Percentiles rank a stretch among this genome's conserved stretches.
phyloP scores from a whole-genome alignment of 2,888 invertebrate genomes.

The Noctua pronuba region DNA sequence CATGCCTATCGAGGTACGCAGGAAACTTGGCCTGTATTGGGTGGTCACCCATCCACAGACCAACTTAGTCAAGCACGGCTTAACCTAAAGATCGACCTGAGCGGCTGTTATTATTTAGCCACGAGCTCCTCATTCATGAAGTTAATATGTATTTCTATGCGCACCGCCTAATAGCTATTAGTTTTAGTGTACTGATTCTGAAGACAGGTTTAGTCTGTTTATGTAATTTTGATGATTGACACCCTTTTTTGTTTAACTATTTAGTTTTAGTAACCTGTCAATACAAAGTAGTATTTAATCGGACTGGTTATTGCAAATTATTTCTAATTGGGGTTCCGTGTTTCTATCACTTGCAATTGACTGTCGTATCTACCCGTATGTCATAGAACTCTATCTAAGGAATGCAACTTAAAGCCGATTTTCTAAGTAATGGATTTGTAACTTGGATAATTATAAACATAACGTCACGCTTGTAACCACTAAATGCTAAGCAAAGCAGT shows the following conservation, averaged over 20 bases:
- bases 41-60: too few relatives aligned
- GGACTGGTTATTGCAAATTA: conserved; percentile 33
- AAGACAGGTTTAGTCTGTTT: conserved; percentile 38
- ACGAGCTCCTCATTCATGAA: too few relatives aligned
- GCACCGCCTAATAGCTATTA: conserved; percentile 34
- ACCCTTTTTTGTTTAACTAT: conserved; percentile 18
- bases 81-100: too few relatives aligned
- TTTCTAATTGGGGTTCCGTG: conserved; percentile 13
- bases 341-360: background rate
- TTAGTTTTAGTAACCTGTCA: conserved; percentile 36
- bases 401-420: background rate
- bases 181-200: conserved; percentile 46
- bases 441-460: background rate
- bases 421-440: background rate
- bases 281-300: conserved; percentile 23
- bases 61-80: too few relatives aligned
- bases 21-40: too few relatives aligned
- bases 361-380: too few relatives aligned
- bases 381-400: background rate
- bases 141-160: too few relatives aligned
- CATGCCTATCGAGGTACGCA: too few relatives aligned
- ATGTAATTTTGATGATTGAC: conserved; percentile 44
- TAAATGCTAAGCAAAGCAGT: background rate
- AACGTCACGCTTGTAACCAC: background rate
- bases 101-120: too few relatives aligned